Evolutionary conservation across 2,797 vertebrate genomes (phyloP), one percentile per base, ranked within the genome.

Genomic region (Kryptolebias ocellatus): DNA sequence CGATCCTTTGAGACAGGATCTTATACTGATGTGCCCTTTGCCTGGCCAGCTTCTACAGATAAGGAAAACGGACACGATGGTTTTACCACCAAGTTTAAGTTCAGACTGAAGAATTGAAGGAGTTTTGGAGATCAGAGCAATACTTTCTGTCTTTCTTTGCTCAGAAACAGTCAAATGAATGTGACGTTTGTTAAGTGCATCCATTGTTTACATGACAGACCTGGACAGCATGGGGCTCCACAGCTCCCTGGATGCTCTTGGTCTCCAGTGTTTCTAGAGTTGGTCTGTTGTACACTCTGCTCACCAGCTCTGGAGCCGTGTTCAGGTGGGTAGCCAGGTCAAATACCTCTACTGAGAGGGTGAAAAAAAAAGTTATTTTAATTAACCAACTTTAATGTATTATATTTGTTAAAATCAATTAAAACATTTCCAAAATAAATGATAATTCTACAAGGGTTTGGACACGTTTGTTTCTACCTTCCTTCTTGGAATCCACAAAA

Each of bases 241-340:
- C 91, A 8, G 90, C 84, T 83, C 97, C 98, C 73, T 93, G 89
- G 80, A 99, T 87, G 11, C 83, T 81, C 73, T 94, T 92, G 0
- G 87, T 96, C 87, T 94, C 91, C 87, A 99, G 76, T 0, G 94
- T 97, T 58, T 95, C 90, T 71, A 98, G 70, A n/a, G 94, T 96
- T 0, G 98, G 97, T 66, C 98, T 92, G 84, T 99, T 99, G 86
- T 93, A 99, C 44, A 94, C 94, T 89, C 98, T 86, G 31, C 89
- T 81, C 27, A 99, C 87, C 3, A 99, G 89, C 82, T 97, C 95
- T 0, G 96, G 97, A 6, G 87, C 90, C 0, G 97, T 98, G 60
- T 95, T 90, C 53, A 99, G 93, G 46, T 93, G 97, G 37, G 80
- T 72, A 2, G 94, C 95, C 80, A 99, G 67, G 76, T 98, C 93